Evolutionary conservation across 2,113 vertebrate genomes (phyloP), one percentile per base, ranked within the genome.

Genomic region (Xiphophorus hellerii): DNA sequence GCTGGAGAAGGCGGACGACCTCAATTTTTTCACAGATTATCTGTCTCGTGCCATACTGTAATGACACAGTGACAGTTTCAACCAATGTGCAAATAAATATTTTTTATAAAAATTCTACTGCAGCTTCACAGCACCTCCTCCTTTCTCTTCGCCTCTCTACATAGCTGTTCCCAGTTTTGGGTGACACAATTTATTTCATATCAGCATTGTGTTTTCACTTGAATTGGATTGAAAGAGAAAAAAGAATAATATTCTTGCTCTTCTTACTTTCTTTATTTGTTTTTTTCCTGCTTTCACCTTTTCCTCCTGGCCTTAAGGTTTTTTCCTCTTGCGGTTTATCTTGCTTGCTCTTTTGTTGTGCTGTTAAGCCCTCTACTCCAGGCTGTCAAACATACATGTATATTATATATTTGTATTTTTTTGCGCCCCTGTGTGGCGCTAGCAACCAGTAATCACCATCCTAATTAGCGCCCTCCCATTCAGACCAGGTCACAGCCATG

Each of bases 381-480:
- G 73, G 30, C 62, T 51, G 39, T 80, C 78, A 51, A 14, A 42
- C 15, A 42, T 78, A 77, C 10, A 37, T 37, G 35, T 37, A 2
- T 37, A 2, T 11, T 37, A 11, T 37, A 37, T 37, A 12, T 37
- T 12, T 37, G 10, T 37, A 10, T 37, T 79, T 78, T 88, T 84
- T 62, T 82, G n/a, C n/a, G n/a, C 66, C 73, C 79, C 54, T 20
- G 68, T 64, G 78, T 33, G 51, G 76, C 48, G 37, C 74, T 75
- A 79, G 76, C 82, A 83, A 80, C 87, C 87, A 77, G 81, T 87
- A 86, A 91, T 88, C 81, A 88, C 73, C 42, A 22, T 66, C 80
- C 73, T 82, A 88, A 88, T 89, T 86, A 83, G 68, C 66, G 42
- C 71, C 75, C 80, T 89, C 74, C 77, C 77, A 80, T 89, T 92